A percentile compares a stretch with the other conserved stretches of the same genome.
These are phyloP conservation scores for Erpetoichthys calabaricus DNA, from an alignment of 2,797 vertebrate genomes.

Conservation along the genomic window DNA sequence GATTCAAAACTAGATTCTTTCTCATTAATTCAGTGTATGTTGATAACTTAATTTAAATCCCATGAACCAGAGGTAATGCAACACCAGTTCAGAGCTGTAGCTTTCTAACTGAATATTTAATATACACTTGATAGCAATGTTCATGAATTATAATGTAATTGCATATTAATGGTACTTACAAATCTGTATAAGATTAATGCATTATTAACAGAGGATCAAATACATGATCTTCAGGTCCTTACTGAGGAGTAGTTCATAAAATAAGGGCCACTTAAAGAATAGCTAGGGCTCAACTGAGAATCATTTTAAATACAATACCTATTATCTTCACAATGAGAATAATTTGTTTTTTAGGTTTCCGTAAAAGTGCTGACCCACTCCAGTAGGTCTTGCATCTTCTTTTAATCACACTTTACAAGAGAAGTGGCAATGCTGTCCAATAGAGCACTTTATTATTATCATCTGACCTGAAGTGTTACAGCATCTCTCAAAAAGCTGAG, in stretches of 20 bases:
- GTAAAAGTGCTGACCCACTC: neutral
- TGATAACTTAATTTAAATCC: conserved; percentile 6
- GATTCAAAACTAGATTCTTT: conserved; percentile 6
- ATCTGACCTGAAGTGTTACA: neutral
- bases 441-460: neutral
- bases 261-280: conserved; percentile 1
- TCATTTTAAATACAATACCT: neutral
- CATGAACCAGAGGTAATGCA: conserved; percentile 6
- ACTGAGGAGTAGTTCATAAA: conserved; percentile 3
- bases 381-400: neutral
- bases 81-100: neutral
- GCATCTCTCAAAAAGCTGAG: no score
- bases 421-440: neutral
- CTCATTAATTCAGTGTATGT: conserved; percentile 8
- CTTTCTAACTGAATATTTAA: conserved; percentile 7
- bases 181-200: conserved; percentile 8
- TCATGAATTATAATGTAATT: conserved; percentile 10
- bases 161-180: conserved; percentile 7
- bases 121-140: conserved; percentile 1
- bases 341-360: neutral
- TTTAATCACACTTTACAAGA: conserved; percentile 2
- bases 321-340: conserved; percentile 3
- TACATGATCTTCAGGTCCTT: neutral
- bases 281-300: neutral
- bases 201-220: conserved; percentile 6